Evolutionary conservation across 37 sponge, comb jelly and placozoan genomes (phyloP).

Genomic region (Agelas oroides): DNA sequence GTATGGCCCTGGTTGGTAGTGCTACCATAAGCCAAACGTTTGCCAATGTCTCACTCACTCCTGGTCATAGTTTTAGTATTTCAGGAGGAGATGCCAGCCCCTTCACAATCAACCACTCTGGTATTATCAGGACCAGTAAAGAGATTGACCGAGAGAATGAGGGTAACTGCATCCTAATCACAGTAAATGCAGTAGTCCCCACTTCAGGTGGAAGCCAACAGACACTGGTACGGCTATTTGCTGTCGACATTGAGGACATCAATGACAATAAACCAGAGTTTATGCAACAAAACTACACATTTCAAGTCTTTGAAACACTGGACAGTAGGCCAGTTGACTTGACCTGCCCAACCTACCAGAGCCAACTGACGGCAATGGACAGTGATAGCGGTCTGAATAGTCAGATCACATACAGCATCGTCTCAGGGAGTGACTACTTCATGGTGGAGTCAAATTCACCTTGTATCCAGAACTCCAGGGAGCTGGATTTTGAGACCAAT

Average conservation of each 20-base stretch:
- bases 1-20: neutral
- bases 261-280: slow-evolving; percentile 39
- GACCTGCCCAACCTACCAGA: neutral
- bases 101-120: neutral
- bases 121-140: neutral
- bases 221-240: neutral
- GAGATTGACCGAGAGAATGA: neutral
- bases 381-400: neutral
- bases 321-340: neutral
- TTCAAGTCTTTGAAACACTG: neutral
- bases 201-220: too few species aligned
- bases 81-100: too few species aligned
- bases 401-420: neutral
- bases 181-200: too few species aligned
- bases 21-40: too few species aligned
- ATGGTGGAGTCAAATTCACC: neutral
- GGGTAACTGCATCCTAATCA: too few species aligned
- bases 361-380: neutral
- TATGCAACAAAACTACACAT: neutral
- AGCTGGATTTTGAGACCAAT: slow-evolving; percentile 1
- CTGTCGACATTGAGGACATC: neutral
- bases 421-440: neutral
- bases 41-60: too few species aligned
- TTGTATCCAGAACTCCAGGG: neutral
- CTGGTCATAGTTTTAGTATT: too few species aligned